phyloP scores from a whole-genome alignment of 2,113 vertebrate genomes.

The Laticauda colubrina region DNA sequence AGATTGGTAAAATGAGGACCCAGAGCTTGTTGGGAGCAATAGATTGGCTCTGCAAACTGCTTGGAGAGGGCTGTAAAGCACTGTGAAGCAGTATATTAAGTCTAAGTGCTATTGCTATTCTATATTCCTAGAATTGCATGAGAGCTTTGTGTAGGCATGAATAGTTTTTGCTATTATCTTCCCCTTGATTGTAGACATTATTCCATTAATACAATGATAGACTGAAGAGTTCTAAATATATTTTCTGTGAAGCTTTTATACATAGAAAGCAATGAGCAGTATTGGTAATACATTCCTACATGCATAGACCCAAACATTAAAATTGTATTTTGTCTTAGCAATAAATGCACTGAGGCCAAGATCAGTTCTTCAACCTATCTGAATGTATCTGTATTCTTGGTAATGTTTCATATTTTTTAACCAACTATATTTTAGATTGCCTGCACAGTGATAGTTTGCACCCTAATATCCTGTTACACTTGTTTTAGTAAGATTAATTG shows the following conservation, averaged over 20 bases:
- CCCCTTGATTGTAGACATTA: background rate
- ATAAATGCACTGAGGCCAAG: conserved; percentile 11
- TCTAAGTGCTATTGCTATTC: background rate
- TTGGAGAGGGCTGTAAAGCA: too few relatives aligned
- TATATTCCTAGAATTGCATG: background rate
- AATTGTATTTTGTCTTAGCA: conserved; percentile 7
- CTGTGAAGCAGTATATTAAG: too few relatives aligned
- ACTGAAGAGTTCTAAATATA: background rate
- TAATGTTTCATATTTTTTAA: background rate
- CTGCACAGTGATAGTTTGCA: background rate
- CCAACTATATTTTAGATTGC: conserved; percentile 40
- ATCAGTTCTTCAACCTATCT: conserved; percentile 22
- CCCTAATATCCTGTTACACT: conserved; percentile 34
- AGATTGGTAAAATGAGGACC: too few relatives aligned
- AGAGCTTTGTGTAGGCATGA: background rate
- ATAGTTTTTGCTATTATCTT: background rate
- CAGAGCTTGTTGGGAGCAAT: too few relatives aligned
- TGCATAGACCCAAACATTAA: conserved; percentile 5
- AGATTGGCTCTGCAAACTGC: too few relatives aligned
- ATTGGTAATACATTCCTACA: background rate
- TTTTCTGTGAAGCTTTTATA: conserved; percentile 4
- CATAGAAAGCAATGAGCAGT: background rate
- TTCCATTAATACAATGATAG: background rate
- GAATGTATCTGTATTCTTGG: conserved; percentile 41
- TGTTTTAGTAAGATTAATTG: conserved; percentile 41